phyloP scores from a whole-genome alignment of 2,888 invertebrate species.

The Ophion obscuratus region DNA sequence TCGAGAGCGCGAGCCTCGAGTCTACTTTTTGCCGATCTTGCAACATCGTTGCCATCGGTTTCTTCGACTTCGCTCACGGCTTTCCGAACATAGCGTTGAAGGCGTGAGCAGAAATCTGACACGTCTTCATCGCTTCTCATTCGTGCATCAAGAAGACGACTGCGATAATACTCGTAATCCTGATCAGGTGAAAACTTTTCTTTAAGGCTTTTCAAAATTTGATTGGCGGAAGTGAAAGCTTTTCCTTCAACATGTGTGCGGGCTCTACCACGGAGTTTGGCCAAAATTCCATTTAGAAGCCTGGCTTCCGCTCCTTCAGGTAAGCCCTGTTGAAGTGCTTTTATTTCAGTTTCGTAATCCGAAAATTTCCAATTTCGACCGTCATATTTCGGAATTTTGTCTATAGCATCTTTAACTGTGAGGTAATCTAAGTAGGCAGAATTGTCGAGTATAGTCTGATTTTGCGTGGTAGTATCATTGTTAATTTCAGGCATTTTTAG shows the following conservation, averaged over 20 bases:
- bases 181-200: too few species aligned
- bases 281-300: too few species aligned
- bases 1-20: constrained; percentile 1
- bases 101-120: background rate
- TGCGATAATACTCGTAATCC: constrained; percentile 10
- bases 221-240: too few species aligned
- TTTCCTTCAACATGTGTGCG: too few species aligned
- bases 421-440: constrained; percentile 24
- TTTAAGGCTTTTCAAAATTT: too few species aligned
- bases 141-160: background rate
- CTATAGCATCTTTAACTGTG: constrained; percentile 5
- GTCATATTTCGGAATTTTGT: constrained; percentile 1
- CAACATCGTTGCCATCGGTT: background rate
- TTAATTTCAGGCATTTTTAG: background rate
- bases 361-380: background rate
- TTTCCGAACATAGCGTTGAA: constrained; percentile 5
- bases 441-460: background rate
- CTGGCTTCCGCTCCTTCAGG: too few species aligned
- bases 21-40: background rate
- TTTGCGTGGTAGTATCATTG: background rate
- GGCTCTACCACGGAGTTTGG: too few species aligned
- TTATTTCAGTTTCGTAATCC: background rate
- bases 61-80: constrained; percentile 6
- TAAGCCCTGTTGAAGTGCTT: too few species aligned
- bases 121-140: constrained; percentile 5